These are phyloP conservation scores for Drosophila borborema DNA, from an alignment of 2,888 invertebrate species.

Conservation along the genomic window DNA sequence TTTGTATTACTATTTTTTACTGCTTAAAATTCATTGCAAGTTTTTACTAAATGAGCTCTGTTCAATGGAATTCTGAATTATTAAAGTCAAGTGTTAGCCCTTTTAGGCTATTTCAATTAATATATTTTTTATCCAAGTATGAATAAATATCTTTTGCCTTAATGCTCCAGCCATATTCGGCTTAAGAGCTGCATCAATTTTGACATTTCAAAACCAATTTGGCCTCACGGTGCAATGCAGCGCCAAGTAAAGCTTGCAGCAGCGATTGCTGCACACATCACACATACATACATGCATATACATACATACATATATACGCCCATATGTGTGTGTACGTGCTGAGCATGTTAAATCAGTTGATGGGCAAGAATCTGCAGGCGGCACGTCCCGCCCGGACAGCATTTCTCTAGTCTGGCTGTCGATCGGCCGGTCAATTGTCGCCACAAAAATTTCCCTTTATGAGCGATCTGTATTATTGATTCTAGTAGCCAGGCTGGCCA, in stretches of 20 bases:
- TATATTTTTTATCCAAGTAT: constrained; percentile 19
- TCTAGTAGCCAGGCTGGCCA: constrained; percentile 30
- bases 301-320: background rate
- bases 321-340: constrained; percentile 55
- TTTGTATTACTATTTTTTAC: background rate
- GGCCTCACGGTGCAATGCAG: constrained; percentile 11
- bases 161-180: background rate
- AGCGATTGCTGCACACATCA: constrained; percentile 40
- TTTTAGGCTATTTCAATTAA: background rate
- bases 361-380: constrained; percentile 25
- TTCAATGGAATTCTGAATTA: background rate
- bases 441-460: constrained; percentile 72
- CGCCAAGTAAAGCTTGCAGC: constrained; percentile 20
- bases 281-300: constrained; percentile 21
- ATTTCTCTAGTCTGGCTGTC: constrained; percentile 32
- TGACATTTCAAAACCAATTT: constrained; percentile 8
- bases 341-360: constrained; percentile 47
- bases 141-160: background rate
- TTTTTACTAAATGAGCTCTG: background rate
- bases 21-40: background rate
- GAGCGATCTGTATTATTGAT: constrained; percentile 64
- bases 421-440: constrained; percentile 14
- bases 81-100: background rate
- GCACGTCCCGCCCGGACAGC: constrained; percentile 57
- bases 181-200: constrained; percentile 13